Conservation (phyloP, 2,113 vertebrate genomes). For the Emydocephalus ijimae region DNA sequence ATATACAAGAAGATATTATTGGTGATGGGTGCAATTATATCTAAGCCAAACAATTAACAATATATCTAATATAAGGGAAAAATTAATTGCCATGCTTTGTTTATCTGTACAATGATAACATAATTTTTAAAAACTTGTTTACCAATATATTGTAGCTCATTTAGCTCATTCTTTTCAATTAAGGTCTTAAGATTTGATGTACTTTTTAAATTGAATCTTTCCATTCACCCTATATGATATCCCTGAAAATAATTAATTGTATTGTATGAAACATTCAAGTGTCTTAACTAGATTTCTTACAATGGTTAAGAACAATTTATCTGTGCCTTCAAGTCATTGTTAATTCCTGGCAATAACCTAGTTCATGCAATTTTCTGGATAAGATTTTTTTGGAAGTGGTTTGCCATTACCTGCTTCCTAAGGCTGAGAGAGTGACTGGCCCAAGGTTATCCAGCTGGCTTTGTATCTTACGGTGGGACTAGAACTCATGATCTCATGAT, state of each 20-base stretch:
- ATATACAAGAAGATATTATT: neutral
- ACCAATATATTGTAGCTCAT: neutral
- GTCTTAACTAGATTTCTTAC: neutral
- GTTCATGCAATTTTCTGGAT: neutral
- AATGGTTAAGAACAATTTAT: neutral
- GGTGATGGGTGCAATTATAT: neutral
- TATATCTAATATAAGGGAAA: neutral
- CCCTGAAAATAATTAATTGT: neutral
- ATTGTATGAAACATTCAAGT: neutral
- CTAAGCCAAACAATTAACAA: neutral
- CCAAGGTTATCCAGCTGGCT: neutral
- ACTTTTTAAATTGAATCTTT: neutral
- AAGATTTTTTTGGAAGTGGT: neutral
- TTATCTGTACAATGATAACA: neutral
- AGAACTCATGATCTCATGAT: neutral
- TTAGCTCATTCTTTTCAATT: neutral
- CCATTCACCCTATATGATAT: neutral
- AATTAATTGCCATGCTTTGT: neutral
- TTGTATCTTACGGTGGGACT: neutral
- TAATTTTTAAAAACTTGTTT: neutral
- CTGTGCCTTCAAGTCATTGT: neutral
- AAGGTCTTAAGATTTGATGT: neutral
- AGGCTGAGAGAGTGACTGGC: neutral
- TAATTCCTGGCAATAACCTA: neutral
- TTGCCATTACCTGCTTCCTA: neutral